These are phyloP conservation scores for Drosophila testacea DNA, from an alignment of 2,888 invertebrate species.

Conservation along the genomic window DNA sequence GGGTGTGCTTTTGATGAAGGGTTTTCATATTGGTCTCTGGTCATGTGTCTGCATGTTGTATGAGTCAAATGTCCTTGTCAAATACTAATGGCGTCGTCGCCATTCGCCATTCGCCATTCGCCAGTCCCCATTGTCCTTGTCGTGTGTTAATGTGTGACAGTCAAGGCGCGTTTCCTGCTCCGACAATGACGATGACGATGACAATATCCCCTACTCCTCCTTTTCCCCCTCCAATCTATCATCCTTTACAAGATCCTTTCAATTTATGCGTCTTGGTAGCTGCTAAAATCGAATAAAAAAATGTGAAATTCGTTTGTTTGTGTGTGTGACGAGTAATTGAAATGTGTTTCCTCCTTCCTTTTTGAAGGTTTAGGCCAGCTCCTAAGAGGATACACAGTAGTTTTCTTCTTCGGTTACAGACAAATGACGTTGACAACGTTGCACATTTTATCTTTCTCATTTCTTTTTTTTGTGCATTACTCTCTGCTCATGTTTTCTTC, in stretches of 20 bases:
- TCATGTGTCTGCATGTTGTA: constrained; percentile 41
- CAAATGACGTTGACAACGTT: constrained; percentile 22
- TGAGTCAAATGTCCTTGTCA: constrained; percentile 72
- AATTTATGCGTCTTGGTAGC: constrained; percentile 48
- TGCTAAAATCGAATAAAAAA: constrained; percentile 60
- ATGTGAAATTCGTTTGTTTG: constrained; percentile 40
- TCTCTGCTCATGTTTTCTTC: constrained; percentile 28
- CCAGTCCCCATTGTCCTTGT: constrained; percentile 62
- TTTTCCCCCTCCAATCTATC: background rate
- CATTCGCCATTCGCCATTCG: constrained; percentile 25
- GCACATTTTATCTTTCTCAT: constrained; percentile 18
- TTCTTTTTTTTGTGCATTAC: constrained; percentile 1
- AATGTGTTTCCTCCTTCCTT: constrained; percentile 41
- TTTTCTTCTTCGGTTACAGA: constrained; percentile 6
- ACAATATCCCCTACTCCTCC: constrained; percentile 5
- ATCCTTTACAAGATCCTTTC: constrained; percentile 18
- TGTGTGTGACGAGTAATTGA: constrained; percentile 57
- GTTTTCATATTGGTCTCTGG: constrained; percentile 24
- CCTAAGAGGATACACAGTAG: constrained; percentile 20
- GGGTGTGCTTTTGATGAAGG: background rate
- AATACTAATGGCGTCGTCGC: constrained; percentile 74
- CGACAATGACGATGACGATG: constrained; percentile 33
- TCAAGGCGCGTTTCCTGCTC: constrained; percentile 58
- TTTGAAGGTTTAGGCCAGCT: constrained; percentile 21
- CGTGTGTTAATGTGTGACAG: constrained; percentile 66